Base-by-base conservation (phyloP, 2,797 vertebrate genomes). In the Chelmon rostratus region DNA sequence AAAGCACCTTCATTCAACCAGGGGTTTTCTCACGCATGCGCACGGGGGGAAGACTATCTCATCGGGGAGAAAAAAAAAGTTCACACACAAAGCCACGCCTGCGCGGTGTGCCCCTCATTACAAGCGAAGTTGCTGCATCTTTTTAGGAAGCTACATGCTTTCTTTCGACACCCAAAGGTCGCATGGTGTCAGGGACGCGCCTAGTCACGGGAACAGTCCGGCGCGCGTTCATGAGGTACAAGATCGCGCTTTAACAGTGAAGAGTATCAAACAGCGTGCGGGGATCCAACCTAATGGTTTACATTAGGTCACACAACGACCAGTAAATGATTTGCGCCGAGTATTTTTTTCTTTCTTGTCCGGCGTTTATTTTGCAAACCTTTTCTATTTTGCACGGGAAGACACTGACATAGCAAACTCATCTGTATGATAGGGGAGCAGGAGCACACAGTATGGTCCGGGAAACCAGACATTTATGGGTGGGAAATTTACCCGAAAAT, bases 391-490 rank as follows among this genome's bases (percentile, higher is more conserved):
- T 92, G 92, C 92, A 94, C 89, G 87, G 85, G 92, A 69, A 81
- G 88, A 82, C 82, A 89, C 90, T 83, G 93, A 90, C 91, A 82
- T 71, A 86, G 91, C 70, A 91, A 94, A 94, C 91, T 91, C 77
- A 94, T 94, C 95, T 95, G 95, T 91, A 96, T 96, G 95, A 94
- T 87, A 93, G 94, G 93, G 94, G 88, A 92, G 90, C 93, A 93
- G 94, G 89, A 93, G 92, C 89, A 83, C 96, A 94, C 97, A 99
- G 96, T 96, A 99, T 99, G 98, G 97, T 98, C 93, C 98, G 98
- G 96, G 98, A 99, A 97, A 99, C 97, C 96, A 98, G 98, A 96
- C 98, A 99, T 96, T 96, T 99, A 96, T 99, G 98, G 98, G 98
- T 99, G 97, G 98, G 98, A 96, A 99, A 99, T 97, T 96, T 99